Evolutionary conservation across 2,113 vertebrate species (phyloP).

Genomic region (Xerus inauris): DNA sequence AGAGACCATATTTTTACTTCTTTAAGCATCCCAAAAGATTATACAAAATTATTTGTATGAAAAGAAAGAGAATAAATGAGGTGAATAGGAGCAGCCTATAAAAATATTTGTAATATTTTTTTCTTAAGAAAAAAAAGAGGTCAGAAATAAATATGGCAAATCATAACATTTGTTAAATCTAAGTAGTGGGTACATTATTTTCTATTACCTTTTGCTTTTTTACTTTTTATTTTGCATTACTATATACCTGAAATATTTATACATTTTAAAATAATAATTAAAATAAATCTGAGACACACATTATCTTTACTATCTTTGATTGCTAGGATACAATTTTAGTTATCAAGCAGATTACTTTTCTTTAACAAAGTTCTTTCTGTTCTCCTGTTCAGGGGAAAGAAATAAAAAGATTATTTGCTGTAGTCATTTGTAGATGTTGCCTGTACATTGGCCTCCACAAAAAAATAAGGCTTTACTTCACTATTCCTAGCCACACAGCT

Average conservation of each 20-base stretch:
- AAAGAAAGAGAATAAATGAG: neutral
- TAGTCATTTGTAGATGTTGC: neutral
- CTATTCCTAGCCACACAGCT: neutral
- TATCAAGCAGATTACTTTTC: neutral
- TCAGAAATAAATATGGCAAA: neutral
- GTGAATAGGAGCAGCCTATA: neutral
- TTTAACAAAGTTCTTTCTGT: neutral
- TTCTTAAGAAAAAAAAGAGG: neutral
- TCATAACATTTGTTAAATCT: neutral
- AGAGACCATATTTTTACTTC: neutral
- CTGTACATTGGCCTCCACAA: neutral
- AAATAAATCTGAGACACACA: neutral
- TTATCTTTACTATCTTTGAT: neutral
- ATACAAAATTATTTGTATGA: neutral
- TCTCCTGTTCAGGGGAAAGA: neutral
- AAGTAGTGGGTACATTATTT: neutral
- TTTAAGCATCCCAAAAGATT: neutral
- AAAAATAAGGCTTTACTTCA: neutral
- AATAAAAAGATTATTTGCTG: neutral
- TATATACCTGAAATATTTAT: neutral
- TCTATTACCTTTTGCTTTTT: neutral
- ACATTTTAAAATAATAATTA: neutral
- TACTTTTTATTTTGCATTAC: neutral
- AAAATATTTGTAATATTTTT: neutral
- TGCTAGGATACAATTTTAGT: neutral